These are phyloP conservation scores for Empis stercorea DNA, from an alignment of 2,888 invertebrate species.

Conservation along the genomic window DNA sequence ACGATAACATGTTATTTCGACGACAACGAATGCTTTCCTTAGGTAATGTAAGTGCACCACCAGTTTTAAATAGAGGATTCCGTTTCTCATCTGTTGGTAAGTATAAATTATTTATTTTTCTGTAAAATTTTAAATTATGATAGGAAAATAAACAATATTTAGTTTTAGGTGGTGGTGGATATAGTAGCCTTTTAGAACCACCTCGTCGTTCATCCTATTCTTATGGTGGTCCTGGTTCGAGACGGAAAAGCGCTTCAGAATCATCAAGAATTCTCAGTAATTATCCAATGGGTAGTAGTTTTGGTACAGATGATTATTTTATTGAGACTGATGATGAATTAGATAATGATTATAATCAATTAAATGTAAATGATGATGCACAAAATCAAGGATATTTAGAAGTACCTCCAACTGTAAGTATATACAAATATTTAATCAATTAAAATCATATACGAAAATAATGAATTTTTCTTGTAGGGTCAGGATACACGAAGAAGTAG, in stretches of 20 bases:
- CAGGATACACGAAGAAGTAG: constrained; percentile 51
- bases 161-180: constrained; percentile 43
- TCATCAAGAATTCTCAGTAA: constrained; percentile 38
- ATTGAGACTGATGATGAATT: constrained; percentile 37
- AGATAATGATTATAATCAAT: constrained; percentile 39
- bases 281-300: constrained; percentile 36
- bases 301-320: constrained; percentile 36
- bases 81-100: constrained; percentile 48
- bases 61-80: constrained; percentile 36
- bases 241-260: constrained; percentile 48
- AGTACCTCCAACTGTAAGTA: constrained; percentile 33
- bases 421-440: not conserved
- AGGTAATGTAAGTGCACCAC: constrained; percentile 52
- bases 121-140: not conserved
- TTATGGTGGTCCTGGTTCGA: constrained; percentile 36
- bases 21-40: constrained; percentile 48
- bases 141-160: not conserved
- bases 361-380: constrained; percentile 23
- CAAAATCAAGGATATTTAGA: constrained; percentile 31
- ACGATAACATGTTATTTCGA: constrained; percentile 37
- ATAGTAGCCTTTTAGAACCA: constrained; percentile 57
- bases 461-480: constrained; percentile 21
- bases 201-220: constrained; percentile 46
- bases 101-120: constrained; percentile 7
- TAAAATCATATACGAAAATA: not conserved